These are phyloP conservation scores for Acanthosoma haemorrhoidale DNA, from an alignment of 2,888 invertebrate species.

Conservation along the genomic window DNA sequence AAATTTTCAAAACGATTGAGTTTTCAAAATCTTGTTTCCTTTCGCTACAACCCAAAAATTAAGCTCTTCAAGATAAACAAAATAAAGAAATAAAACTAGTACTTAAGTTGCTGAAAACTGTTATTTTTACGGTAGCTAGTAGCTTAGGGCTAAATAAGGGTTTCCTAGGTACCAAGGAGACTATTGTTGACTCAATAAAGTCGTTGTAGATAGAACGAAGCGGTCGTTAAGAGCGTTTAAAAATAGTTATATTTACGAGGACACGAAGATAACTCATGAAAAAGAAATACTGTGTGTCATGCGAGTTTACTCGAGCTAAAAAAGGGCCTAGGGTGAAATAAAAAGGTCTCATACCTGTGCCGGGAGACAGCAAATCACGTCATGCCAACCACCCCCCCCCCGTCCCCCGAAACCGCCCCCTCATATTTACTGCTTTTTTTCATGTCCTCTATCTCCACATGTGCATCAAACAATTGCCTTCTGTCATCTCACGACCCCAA, in stretches of 20 bases:
- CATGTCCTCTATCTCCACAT: slow-evolving; percentile 15
- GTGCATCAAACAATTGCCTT: neutral
- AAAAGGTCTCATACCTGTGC: slow-evolving; percentile 1
- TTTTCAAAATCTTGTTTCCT: no score
- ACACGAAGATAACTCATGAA: slow-evolving; percentile 19
- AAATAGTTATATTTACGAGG: slow-evolving; percentile 21
- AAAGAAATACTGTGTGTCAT: slow-evolving; percentile 17
- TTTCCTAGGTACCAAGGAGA: no score
- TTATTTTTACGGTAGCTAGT: no score
- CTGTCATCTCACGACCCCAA: neutral
- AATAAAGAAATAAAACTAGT: no score
- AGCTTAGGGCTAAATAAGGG: no score
- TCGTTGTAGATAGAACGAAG: neutral
- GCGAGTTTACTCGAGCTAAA: slow-evolving; percentile 19
- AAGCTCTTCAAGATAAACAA: no score
- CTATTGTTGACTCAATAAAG: slow-evolving; percentile 9
- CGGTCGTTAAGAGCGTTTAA: neutral
- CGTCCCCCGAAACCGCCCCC: neutral
- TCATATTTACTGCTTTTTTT: slow-evolving; percentile 20
- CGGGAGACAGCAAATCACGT: slow-evolving; percentile 11
- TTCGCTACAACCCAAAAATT: no score
- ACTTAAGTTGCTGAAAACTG: no score
- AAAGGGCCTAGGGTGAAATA: neutral
- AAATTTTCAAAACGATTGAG: no score
- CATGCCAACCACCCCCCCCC: neutral